Percentiles rank a stretch among this genome's conserved stretches.
phyloP scores from a whole-genome alignment of 2,888 invertebrate species.

The Tipula lateralis region DNA sequence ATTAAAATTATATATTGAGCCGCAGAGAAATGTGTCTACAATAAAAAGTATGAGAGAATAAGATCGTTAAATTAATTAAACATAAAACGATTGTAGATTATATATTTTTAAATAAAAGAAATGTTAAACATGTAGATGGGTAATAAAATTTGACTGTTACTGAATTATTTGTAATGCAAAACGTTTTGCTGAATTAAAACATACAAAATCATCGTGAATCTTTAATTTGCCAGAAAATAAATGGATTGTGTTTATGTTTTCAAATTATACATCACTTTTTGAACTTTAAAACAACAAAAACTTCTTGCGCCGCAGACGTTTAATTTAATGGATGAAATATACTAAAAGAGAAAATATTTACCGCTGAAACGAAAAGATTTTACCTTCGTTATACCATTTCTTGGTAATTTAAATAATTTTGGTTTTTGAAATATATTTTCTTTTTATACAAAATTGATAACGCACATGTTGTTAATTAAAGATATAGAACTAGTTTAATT shows the following conservation, averaged over 20 bases:
- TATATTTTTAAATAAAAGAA: neutral
- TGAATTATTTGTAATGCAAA: neutral
- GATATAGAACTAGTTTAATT: neutral
- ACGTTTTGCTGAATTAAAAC: too few species aligned
- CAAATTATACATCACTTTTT: neutral
- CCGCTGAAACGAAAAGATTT: neutral
- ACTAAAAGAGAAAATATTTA: neutral
- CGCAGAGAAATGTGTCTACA: neutral
- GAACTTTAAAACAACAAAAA: neutral
- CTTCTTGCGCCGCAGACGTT: neutral
- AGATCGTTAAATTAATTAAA: neutral
- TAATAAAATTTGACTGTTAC: neutral
- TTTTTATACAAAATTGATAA: neutral
- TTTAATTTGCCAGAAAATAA: neutral
- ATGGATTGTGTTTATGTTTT: neutral
- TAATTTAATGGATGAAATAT: neutral
- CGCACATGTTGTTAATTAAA: neutral
- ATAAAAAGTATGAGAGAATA: neutral
- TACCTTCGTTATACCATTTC: neutral
- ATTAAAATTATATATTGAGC: too few species aligned
- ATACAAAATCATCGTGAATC: neutral
- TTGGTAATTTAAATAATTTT: neutral
- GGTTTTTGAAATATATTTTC: neutral
- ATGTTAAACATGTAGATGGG: neutral
- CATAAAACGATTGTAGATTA: neutral